Percentiles rank a stretch among this genome's conserved stretches.
Conservation (phyloP, 2,888 invertebrate species). For the Gisinianus flammeolus region DNA sequence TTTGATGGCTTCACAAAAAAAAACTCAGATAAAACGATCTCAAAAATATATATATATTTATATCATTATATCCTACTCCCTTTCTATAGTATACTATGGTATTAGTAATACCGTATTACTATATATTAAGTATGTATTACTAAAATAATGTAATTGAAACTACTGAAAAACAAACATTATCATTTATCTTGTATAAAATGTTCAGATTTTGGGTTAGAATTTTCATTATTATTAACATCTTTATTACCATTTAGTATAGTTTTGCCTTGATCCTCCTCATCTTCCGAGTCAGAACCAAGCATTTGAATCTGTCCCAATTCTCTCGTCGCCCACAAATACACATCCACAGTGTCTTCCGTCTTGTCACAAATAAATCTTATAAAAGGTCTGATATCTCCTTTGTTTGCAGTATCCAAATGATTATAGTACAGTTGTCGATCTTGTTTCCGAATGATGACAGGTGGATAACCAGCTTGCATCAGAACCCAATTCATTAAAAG, state of each 20-base stretch:
- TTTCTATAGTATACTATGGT: no score
- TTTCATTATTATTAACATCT: no score
- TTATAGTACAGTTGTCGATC: slow-evolving; percentile 69
- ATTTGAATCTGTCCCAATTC: slow-evolving; percentile 62
- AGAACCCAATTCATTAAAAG: slow-evolving; percentile 94
- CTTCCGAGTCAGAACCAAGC: slow-evolving; percentile 13
- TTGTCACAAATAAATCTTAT: slow-evolving; percentile 94
- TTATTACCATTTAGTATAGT: neutral
- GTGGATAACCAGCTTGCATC: slow-evolving; percentile 94
- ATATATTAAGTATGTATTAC: no score
- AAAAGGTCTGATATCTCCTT: slow-evolving; percentile 94
- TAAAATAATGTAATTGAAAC: no score
- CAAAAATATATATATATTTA: no score
- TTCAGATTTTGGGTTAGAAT: no score
- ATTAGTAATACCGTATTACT: no score
- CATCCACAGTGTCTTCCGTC: slow-evolving; percentile 85
- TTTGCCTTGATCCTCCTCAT: neutral
- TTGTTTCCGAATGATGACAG: slow-evolving; percentile 90
- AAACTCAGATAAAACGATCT: no score
- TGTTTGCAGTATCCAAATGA: slow-evolving; percentile 82
- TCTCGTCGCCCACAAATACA: slow-evolving; percentile 83
- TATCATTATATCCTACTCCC: no score
- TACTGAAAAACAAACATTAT: no score
- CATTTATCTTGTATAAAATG: no score
- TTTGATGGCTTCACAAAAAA: no score